Conservation (phyloP, 2,797 vertebrate species). For the Falco columbarius region DNA sequence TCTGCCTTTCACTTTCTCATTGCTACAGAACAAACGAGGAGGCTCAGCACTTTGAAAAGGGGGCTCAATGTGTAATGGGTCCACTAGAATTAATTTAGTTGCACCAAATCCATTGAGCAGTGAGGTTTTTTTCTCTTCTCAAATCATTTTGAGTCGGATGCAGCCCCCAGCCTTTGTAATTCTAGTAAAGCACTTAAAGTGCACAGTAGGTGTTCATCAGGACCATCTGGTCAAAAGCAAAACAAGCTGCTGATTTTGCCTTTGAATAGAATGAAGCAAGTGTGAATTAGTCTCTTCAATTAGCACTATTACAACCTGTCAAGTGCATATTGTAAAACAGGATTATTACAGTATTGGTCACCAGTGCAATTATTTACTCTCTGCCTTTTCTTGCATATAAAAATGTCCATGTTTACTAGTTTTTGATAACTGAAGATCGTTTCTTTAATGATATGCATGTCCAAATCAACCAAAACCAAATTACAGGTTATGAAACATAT, state of each 20-base stretch:
- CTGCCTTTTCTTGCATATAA: conserved; percentile 85
- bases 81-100: conserved; percentile 89
- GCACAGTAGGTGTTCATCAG: conserved; percentile 99
- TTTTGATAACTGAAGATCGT: conserved; percentile 77
- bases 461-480: conserved; percentile 64
- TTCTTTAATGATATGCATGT: conserved; percentile 73
- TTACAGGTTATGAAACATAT: conserved; percentile 69
- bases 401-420: conserved; percentile 80
- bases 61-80: conserved; percentile 86
- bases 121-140: conserved; percentile 77
- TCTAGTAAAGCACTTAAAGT: conserved; percentile 99
- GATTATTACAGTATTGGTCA: conserved; percentile 95
- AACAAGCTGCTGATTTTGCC: conserved; percentile 88
- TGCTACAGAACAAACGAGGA: conserved; percentile 89
- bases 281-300: conserved; percentile 99
- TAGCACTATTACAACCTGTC: conserved; percentile 99
- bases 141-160: conserved; percentile 87
- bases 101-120: conserved; percentile 87
- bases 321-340: conserved; percentile 89
- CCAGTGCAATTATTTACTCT: conserved; percentile 84
- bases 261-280: conserved; percentile 87
- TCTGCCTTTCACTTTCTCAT: conserved; percentile 89
- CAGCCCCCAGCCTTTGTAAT: conserved; percentile 97
- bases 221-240: conserved; percentile 99
- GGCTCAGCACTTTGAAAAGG: conserved; percentile 87